phyloP scores from a whole-genome alignment of 2,797 vertebrate genomes.

The Mallotus villosus region DNA sequence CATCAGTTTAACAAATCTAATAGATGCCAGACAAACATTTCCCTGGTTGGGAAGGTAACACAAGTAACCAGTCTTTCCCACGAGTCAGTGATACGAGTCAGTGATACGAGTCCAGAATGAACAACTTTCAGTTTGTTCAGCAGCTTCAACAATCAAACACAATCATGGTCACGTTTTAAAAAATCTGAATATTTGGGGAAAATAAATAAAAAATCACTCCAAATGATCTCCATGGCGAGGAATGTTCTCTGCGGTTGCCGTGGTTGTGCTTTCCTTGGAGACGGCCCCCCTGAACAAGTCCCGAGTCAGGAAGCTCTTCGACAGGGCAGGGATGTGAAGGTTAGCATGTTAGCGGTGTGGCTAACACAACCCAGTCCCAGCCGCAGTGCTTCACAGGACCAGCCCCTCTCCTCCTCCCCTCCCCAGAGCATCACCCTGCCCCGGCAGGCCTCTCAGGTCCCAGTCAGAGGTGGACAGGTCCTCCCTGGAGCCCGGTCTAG shows the following conservation, averaged over 20 bases:
- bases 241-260: not conserved
- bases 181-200: not conserved
- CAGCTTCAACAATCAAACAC: slow-evolving; percentile 32
- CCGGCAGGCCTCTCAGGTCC: slow-evolving; percentile 65
- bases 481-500: slow-evolving; percentile 48
- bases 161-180: slow-evolving; percentile 3
- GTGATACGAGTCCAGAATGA: slow-evolving; percentile 10
- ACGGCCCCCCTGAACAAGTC: slow-evolving; percentile 7
- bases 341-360: slow-evolving; percentile 31
- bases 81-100: slow-evolving; percentile 13
- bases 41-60: not conserved
- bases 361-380: slow-evolving; percentile 22
- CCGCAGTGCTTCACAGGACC: not conserved
- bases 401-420: not conserved
- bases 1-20: not conserved
- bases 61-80: not conserved
- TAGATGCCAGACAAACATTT: not conserved
- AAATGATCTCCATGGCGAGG: no score
- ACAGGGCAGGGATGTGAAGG: not conserved
- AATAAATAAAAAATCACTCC: no score
- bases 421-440: slow-evolving; percentile 65
- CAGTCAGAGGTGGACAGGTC: not conserved
- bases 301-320: not conserved
- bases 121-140: slow-evolving; percentile 18
- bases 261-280: not conserved